A percentile compares a stretch with the other conserved stretches of the same genome.
Conservation (phyloP, 2,888 invertebrate genomes). For the Sarcophaga rosellei region DNA sequence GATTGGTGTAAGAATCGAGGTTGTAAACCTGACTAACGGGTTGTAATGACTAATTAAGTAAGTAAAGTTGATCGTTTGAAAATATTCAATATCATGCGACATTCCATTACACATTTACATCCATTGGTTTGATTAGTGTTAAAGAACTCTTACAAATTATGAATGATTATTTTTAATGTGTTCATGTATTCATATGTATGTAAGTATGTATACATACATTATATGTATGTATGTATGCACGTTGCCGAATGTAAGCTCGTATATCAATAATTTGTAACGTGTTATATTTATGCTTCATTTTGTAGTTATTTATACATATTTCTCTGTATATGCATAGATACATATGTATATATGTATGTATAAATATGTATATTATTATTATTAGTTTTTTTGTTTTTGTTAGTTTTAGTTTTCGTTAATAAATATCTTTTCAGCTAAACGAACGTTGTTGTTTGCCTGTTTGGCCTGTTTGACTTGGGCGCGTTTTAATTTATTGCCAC, state of each 20-base stretch:
- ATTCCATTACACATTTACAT: neutral
- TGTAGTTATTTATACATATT: constrained; percentile 9
- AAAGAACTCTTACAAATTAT: neutral
- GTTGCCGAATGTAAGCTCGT: neutral
- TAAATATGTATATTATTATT: neutral
- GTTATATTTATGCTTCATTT: constrained; percentile 27
- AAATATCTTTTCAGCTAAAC: constrained; percentile 40
- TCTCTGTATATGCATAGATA: neutral
- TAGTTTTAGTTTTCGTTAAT: constrained; percentile 43
- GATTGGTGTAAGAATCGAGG: too few species aligned
- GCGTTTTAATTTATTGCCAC: constrained; percentile 71
- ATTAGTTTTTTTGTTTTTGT: neutral
- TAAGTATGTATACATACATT: neutral
- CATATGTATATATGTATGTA: neutral
- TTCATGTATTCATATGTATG: neutral
- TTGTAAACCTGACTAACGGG: too few species aligned
- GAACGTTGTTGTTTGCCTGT: constrained; percentile 40
- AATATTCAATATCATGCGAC: too few species aligned
- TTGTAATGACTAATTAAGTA: too few species aligned
- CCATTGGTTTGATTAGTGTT: neutral
- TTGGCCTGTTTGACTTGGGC: constrained; percentile 66
- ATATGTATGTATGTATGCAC: neutral
- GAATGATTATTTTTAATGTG: constrained; percentile 24
- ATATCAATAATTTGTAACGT: constrained; percentile 48
- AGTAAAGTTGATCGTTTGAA: neutral